Base-by-base conservation (phyloP, 2,113 vertebrate species). In the Morone saxatilis region DNA sequence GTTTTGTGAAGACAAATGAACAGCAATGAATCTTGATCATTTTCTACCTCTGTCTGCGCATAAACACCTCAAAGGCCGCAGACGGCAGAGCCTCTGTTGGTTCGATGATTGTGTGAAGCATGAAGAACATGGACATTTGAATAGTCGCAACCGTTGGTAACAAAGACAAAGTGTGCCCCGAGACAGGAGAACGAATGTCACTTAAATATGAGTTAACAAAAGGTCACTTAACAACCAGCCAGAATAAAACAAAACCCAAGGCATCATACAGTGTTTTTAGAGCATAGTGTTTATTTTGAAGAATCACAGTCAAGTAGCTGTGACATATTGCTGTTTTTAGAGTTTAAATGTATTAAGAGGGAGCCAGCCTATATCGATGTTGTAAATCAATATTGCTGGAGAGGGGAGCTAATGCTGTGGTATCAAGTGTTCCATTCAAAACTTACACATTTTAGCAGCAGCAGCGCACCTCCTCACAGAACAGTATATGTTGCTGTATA, bases 321-420 rank as follows among this genome's bases (percentile, higher is more conserved):
- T 91, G 91, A 90, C 92, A 92, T 89, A 86, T 91, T 91, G 90
- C 89, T 91, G 88, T 92, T 94, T 92, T 90, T 91, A 91, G 83
- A 90, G 54, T 87, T 88, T 89, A 91, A 88, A 91, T 90, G 88
- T 91, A 86, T 91, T 90, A 88, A 83, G 80, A 90, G 76, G 75
- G 73, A 93, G 88, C 81, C 88, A 89, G 87, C 81, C 87, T 86
- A 66, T 92, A 93, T 92, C 80, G 86, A 93, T 85, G 88, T 85
- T 90, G 75, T 68, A 79, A 90, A 92, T 94, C 93, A 92, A 92
- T 94, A 93, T 62, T 80, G 78, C 81, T 88, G 81, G 67, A 90
- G 85, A 82, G 81, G 75, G 36, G 76, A 85, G 78, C 79, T 90
- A 90, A 90, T 89, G 85, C 81, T 82, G 83, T 36, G 71, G 74